Evolutionary conservation across 2,113 vertebrate species (phyloP), one percentile per base, ranked within the genome.

Genomic region (Agapornis roseicollis): DNA sequence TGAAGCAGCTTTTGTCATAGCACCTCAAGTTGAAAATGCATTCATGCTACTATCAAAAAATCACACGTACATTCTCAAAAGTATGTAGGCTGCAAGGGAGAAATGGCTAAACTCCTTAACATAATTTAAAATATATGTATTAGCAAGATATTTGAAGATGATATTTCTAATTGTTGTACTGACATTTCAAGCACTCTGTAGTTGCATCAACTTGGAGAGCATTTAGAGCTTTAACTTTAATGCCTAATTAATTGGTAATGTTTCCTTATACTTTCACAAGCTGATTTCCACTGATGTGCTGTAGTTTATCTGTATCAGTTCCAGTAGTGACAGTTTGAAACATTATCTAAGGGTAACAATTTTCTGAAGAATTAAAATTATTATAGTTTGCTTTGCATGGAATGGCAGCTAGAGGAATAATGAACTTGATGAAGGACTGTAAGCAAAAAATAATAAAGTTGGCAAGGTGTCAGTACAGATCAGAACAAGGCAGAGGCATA

Each of bases 231-330:
- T 96, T 81, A 91, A 46, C 55, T 94, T 94, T 91, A 93, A 95
- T 96, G 97, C 78, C 46, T 90, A 96, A 96, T 96, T 97, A 96
- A 74, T 61, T 85, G n/a, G 31, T 82, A 95, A 82, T 95, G 76
- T 95, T 96, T 92, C 82, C 63, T 90, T 78, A 77, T 70, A 78
- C 39, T 86, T 93, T 95, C 72, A 89, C 72, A 47, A 93, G 42
- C 19, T 84, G 39, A 50, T 89, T 86, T 93, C 27, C 69, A 81
- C 82, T 41, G 73, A 88, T 77, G 91, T 35, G 29, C 60, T 96
- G 88, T 80, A 91, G 61, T 94, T 95, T 90, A 72, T 92, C 84
- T 96, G 31, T 79, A 88, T 22, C 77, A 50, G 49, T 73, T 94
- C 82, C 73, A 64, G 13, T 60, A 73, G 47, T 15, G 8, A 91